These are phyloP conservation scores for Hemibagrus wyckioides DNA, from an alignment of 2,113 vertebrate species.

Conservation along the genomic window DNA sequence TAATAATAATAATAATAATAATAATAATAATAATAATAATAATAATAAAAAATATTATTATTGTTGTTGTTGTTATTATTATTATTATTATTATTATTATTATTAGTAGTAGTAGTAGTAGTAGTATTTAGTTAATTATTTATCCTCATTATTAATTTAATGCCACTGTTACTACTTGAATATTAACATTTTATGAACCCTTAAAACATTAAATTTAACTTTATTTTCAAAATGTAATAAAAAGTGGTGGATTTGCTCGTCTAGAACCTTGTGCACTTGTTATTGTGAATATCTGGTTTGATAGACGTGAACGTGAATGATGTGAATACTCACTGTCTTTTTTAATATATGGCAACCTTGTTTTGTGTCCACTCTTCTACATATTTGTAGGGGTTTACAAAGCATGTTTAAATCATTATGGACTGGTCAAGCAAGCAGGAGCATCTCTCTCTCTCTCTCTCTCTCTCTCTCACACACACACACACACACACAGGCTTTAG, in stretches of 20 bases:
- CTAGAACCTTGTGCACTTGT: background rate
- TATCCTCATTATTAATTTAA: too few species aligned
- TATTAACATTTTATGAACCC: background rate
- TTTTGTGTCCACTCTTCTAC: background rate
- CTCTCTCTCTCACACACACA: background rate
- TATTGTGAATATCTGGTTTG: background rate
- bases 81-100: too few species aligned
- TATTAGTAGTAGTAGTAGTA: background rate
- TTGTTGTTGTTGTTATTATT: too few species aligned
- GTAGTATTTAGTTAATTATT: too few species aligned
- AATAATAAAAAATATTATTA: too few species aligned
- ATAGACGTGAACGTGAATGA: background rate
- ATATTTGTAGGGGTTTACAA: background rate
- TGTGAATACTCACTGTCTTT: background rate
- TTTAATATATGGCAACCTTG: background rate
- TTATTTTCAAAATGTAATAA: background rate
- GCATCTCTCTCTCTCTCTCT: background rate
- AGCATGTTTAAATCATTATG: background rate
- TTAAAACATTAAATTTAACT: background rate
- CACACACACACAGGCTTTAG: background rate
- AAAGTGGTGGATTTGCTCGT: background rate
- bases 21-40: too few species aligned
- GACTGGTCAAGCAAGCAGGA: background rate
- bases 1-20: too few species aligned
- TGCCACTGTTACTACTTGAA: background rate